A percentile compares a stretch with the other conserved stretches of the same genome.
Evolutionary conservation across 1,140 invertebrate genomes (phyloP).

Genomic region (Capitella teleta): DNA sequence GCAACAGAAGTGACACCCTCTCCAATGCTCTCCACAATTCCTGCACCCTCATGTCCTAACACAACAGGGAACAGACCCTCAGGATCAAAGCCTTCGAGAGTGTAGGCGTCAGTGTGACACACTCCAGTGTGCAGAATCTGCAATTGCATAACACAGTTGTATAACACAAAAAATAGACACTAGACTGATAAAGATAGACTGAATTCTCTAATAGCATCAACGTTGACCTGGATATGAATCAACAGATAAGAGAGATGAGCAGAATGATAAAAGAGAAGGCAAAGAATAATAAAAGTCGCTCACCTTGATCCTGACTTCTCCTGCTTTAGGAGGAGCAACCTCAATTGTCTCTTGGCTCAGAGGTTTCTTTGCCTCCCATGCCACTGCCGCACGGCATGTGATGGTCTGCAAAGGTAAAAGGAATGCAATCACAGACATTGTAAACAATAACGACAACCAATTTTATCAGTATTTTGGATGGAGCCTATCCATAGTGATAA

Average conservation of each 20-base stretch:
- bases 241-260: too few relatives aligned
- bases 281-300: not conserved
- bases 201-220: too few relatives aligned
- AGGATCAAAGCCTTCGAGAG: conserved; percentile 78
- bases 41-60: conserved; percentile 62
- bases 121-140: conserved; percentile 76
- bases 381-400: conserved; percentile 38
- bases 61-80: conserved; percentile 89
- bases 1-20: conserved; percentile 79
- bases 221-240: too few relatives aligned
- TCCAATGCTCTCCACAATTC: conserved; percentile 91
- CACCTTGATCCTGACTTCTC: conserved; percentile 52
- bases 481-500: too few relatives aligned
- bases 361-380: conserved; percentile 51
- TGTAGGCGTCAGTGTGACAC: conserved; percentile 97
- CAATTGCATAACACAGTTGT: conserved; percentile 33
- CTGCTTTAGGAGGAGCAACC: conserved; percentile 83
- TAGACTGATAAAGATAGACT: too few relatives aligned
- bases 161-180: too few relatives aligned
- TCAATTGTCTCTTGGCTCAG: conserved; percentile 79
- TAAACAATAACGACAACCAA: too few relatives aligned
- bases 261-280: not conserved
- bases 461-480: too few relatives aligned
- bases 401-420: conserved; percentile 34
- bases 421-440: too few relatives aligned